Base-by-base conservation (phyloP, 2,113 vertebrate genomes). In the Strix aluco region DNA sequence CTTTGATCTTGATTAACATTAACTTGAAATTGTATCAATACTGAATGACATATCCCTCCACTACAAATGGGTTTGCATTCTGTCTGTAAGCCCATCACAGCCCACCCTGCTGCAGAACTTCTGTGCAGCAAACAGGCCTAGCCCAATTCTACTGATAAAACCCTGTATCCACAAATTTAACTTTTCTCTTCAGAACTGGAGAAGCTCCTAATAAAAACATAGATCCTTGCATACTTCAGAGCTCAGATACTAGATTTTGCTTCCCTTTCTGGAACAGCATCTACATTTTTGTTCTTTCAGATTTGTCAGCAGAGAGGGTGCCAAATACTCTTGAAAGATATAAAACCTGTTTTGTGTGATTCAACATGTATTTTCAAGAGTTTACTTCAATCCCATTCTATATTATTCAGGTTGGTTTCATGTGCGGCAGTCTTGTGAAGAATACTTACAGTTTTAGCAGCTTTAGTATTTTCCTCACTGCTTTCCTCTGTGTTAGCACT, bases 401-500 rank as follows among this genome's bases (percentile, higher is more conserved):
- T 36, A n/a, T 54, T 58, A 58, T n/a, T 67, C 91, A 72, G 78
- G 32, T 54, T 70, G 66, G 40, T 52, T 84, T 90, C 87, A 67
- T 15, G n/a, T 22, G 49, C 55, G 75, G 80, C 30, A 72, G 19
- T 32, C 88, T 69, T 30, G 49, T 29, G 74, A 82, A 67, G 58
- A 82, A 73, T 17, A 75, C n/a, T 91, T 79, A 32, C 0, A 65
- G 36, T 89, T 92, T 36, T 16, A 81, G 72, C 32, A 88, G 86
- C 67, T 94, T 81, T 79, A 29, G 11, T 81, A 69, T 74, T 80
- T 95, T 85, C 70, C 77, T 84, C 55, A 3, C 57, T 38, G 40
- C 66, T 87, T 77, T 87, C 74, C 70, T 87, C 88, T 65, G 67
- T 8, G 77, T 69, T 90, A 93, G 80, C 90, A 79, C 83, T 87